These are phyloP conservation scores for Diarsia mendica DNA, from an alignment of 2,888 invertebrate species.

Conservation along the genomic window DNA sequence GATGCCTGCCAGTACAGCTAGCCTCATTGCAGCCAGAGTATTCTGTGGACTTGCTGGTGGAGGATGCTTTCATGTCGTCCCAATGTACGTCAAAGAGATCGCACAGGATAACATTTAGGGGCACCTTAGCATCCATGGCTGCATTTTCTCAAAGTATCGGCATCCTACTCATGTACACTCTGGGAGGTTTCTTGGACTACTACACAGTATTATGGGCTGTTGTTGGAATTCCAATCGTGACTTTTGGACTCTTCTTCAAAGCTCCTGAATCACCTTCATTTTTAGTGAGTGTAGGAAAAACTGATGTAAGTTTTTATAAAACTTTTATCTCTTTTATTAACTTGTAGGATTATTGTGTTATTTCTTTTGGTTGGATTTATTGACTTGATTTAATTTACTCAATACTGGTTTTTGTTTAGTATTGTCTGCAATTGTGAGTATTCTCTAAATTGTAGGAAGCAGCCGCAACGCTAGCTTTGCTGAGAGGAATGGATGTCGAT, in stretches of 20 bases:
- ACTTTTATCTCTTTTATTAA: not conserved
- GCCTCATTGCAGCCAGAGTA: constrained; percentile 72
- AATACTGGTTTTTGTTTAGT: constrained; percentile 14
- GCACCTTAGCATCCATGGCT: constrained; percentile 71
- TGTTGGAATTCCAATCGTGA: constrained; percentile 68
- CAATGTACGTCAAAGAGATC: constrained; percentile 80
- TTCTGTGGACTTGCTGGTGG: constrained; percentile 73
- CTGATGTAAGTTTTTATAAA: constrained; percentile 70
- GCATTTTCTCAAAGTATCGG: constrained; percentile 74
- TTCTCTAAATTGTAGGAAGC: constrained; percentile 74
- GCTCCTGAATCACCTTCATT: constrained; percentile 82
- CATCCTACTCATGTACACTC: constrained; percentile 72
- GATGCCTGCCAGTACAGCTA: constrained; percentile 61
- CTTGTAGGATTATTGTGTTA: not conserved
- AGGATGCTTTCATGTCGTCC: constrained; percentile 74
- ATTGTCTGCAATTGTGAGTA: constrained; percentile 25
- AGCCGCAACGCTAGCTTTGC: constrained; percentile 68
- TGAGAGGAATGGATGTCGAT: constrained; percentile 74
- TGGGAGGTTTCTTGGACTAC: constrained; percentile 78
- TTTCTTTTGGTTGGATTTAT: not conserved
- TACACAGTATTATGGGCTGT: constrained; percentile 73
- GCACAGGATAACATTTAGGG: constrained; percentile 78
- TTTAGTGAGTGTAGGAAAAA: constrained; percentile 75
- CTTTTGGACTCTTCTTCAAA: constrained; percentile 69
- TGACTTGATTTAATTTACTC: not conserved